Conservation (phyloP, 2,797 vertebrate species). For the Malacoraja senta region DNA sequence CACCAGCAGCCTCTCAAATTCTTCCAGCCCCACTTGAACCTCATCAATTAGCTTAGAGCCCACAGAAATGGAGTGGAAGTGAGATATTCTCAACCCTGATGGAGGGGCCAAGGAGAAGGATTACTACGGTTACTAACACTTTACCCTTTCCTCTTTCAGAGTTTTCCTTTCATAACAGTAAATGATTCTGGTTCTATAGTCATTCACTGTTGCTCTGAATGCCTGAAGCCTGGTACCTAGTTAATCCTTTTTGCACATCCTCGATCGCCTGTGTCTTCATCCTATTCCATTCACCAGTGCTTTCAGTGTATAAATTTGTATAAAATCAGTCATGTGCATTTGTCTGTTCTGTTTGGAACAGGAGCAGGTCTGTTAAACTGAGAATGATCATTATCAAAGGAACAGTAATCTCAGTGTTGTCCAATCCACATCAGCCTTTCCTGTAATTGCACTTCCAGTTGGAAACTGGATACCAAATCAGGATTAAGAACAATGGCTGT, state of each 20-base stretch:
- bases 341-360: background rate
- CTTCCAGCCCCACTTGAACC: too few relatives aligned
- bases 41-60: too few relatives aligned
- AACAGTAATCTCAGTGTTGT: background rate
- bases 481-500: background rate
- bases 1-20: too few relatives aligned
- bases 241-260: background rate
- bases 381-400: background rate
- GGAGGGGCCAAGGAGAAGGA: too few relatives aligned
- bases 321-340: background rate
- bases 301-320: background rate
- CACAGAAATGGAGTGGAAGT: too few relatives aligned
- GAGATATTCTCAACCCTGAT: too few relatives aligned
- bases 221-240: background rate
- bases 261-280: background rate
- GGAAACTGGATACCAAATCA: background rate
- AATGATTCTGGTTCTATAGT: background rate
- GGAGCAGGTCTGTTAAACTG: background rate
- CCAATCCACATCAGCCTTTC: background rate
- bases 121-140: background rate
- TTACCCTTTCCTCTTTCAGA: background rate
- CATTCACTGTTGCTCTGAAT: background rate
- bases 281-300: background rate
- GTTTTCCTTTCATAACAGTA: background rate
- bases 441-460: background rate